Base-by-base conservation (phyloP, 2,113 vertebrate genomes). In the Oostethus manadensis region DNA sequence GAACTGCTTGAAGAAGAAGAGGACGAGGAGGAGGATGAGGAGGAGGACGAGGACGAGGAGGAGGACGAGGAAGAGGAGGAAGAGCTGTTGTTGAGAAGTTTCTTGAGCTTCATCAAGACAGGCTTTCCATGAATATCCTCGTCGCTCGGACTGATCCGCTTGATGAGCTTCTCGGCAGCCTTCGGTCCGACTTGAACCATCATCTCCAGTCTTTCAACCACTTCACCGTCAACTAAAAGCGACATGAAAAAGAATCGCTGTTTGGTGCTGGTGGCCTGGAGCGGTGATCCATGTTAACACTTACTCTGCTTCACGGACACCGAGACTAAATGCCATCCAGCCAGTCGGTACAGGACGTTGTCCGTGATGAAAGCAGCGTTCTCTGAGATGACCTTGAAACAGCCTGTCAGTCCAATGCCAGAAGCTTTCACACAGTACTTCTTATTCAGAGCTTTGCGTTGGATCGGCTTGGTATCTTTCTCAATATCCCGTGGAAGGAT, bases 121-220 rank as follows among this genome's bases (percentile, higher is more conserved):
- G 66, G 61, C 3, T 46, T 74, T 50, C 64, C 78, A 0, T 80
- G 73, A 8, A 55, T 13, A 17, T 87, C 85, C 6, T 79, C 72
- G 40, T 82, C 70, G 8, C 81, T 81, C 0, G 83, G 42, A 2
- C 58, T 82, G 26, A 86, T 85, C 35, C 85, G 69, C 9, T 83
- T 75, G n/a, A 88, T 71, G 57, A 91, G 78, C 74, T 87, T 91
- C 49, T 89, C 82, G 69, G 88, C 87, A 68, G 89, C 86, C 68
- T 64, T 88, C 62, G 85, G 71, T 82, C 91, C 90, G 59, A 86
- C 51, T 47, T 91, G 88, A 40, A 93, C 44, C 42, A 94, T 90
- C 66, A 93, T 21, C 57, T 87, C 78, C 29, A 93, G 76, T 86
- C 87, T 93, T 64, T 93, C 88, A 63, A 92, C 63, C 1, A 46